A percentile compares a stretch with the other conserved stretches of the same genome.
phyloP scores from a whole-genome alignment of 2,113 vertebrate species.

The Corythoichthys haematopterus region DNA sequence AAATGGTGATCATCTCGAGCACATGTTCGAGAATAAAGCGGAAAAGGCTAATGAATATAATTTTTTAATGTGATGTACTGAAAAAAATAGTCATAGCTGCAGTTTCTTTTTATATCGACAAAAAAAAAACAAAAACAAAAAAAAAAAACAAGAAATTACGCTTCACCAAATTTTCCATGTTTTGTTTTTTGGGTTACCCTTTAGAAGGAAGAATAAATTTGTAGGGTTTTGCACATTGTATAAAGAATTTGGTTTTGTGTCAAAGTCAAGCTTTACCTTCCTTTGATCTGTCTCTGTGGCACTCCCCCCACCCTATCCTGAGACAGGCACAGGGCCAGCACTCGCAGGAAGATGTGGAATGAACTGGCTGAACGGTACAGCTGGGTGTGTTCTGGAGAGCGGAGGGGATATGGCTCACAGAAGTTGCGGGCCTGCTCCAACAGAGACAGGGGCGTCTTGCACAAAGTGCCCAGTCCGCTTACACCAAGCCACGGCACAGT shows the following conservation, averaged over 20 bases:
- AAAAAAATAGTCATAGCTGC: too few relatives aligned
- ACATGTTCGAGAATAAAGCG: too few relatives aligned
- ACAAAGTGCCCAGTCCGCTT: constrained; percentile 76
- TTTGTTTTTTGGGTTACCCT: too few relatives aligned
- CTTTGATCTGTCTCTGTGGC: constrained; percentile 96
- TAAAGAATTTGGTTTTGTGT: not conserved
- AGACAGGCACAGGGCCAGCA: constrained; percentile 82
- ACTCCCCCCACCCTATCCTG: constrained; percentile 75
- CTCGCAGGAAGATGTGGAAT: constrained; percentile 88
- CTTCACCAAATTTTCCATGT: too few relatives aligned
- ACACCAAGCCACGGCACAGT: constrained; percentile 88
- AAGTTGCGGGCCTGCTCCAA: constrained; percentile 81
- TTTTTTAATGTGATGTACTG: too few relatives aligned
- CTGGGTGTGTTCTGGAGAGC: constrained; percentile 65
- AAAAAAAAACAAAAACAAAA: too few relatives aligned
- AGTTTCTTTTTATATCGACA: too few relatives aligned
- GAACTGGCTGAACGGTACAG: constrained; percentile 85
- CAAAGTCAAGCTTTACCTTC: constrained; percentile 75
- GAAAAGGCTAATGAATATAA: too few relatives aligned
- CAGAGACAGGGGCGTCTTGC: constrained; percentile 82
- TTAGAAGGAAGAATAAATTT: too few relatives aligned
- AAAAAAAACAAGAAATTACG: too few relatives aligned
- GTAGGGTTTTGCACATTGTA: not conserved
- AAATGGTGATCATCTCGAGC: too few relatives aligned
- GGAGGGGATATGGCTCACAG: constrained; percentile 65